Conservation (phyloP, 2,113 vertebrate genomes). For the Phalacrocorax aristotelis region DNA sequence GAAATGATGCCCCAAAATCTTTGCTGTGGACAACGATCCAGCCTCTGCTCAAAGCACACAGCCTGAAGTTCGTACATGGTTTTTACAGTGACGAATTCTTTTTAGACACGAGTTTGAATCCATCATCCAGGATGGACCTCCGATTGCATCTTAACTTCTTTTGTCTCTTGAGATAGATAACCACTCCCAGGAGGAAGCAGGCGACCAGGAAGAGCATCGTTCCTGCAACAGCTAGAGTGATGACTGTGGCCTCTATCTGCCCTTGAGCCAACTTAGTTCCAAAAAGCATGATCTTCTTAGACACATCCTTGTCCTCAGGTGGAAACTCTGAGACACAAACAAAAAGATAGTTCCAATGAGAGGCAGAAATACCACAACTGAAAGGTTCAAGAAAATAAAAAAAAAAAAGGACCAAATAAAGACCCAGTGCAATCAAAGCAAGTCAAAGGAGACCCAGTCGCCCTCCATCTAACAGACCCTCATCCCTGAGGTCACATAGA, state of each 20-base stretch:
- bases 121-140: slow-evolving; percentile 77
- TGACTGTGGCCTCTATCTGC: slow-evolving; percentile 49
- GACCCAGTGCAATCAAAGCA: background rate
- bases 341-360: background rate
- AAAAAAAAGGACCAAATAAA: background rate
- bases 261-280: slow-evolving; percentile 52
- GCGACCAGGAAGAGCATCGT: slow-evolving; percentile 50
- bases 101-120: slow-evolving; percentile 75
- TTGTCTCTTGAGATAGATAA: slow-evolving; percentile 65
- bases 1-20: background rate
- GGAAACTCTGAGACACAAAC: slow-evolving; percentile 15
- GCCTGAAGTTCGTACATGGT: background rate
- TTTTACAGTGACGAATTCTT: slow-evolving; percentile 54
- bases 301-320: background rate
- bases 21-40: background rate
- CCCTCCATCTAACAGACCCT: background rate
- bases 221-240: slow-evolving; percentile 35
- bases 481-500: background rate
- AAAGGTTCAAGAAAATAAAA: background rate
- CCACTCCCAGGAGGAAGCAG: slow-evolving; percentile 50
- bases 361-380: background rate
- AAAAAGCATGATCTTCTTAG: slow-evolving; percentile 52
- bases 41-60: background rate
- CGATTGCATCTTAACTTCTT: slow-evolving; percentile 70
- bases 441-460: background rate